Evolutionary conservation across 2,888 invertebrate species (phyloP), one percentile per base, ranked within the genome.

Genomic region (Pristionchus entomophagus): DNA sequence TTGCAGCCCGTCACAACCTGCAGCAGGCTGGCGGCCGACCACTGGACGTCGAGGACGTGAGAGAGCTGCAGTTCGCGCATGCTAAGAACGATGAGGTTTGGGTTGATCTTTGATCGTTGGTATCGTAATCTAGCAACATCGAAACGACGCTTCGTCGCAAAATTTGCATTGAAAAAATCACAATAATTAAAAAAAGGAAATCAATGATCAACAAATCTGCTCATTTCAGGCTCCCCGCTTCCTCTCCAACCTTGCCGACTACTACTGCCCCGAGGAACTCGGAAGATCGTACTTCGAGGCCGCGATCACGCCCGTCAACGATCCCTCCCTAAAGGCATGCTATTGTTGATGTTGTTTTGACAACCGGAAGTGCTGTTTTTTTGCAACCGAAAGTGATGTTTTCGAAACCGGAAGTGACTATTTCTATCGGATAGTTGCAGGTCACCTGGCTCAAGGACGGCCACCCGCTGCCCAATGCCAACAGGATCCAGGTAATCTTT

Each of bases 251-350:
- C 83, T 84, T 12, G 49, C 22, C 4, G 83, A 84, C 65, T 65
- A 35, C 65, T 84, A 29, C 83, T 84, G 83, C 41, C 32, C 65
- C 35, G 62, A 62, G 12, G 83, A 84, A 29, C 83, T 84, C 29
- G 83, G 83, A 22, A 41, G 83, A 65, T 84, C 83, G 0, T 98
- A 98, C 94, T 95, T 98, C 91, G 98, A 98, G 94, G 97, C 97
- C 0, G 97, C 97, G 6, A 95, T 91, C 84, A 86, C 88, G 6
- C 91, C 91, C 19, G 89, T 88, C 86, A 89, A 89, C 69, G 91
- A 91, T 85, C 92, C 92, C 84, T 87, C 87, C 17, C 86, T 92
- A 78, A 89, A 93, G 86, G 94, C 95, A n/a, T 29, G 49, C 19
- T 49, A 3, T 49, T 69, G 35, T 69, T 69, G 35, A 1, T 22